Evolutionary conservation across 2,113 vertebrate genomes (phyloP), one percentile per base, ranked within the genome.

Genomic region (Ranitomeya variabilis): DNA sequence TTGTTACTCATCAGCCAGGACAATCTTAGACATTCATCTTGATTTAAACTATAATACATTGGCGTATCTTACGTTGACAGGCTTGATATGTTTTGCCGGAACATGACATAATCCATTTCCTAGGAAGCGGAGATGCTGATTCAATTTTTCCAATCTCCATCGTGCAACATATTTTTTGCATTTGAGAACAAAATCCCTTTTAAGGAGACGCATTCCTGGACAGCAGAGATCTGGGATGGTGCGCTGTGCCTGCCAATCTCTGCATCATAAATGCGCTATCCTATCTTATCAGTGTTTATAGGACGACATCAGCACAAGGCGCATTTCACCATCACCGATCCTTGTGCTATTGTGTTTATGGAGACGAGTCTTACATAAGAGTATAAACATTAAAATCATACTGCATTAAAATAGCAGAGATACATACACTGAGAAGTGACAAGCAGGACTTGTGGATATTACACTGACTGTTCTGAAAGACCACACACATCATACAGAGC

Each of bases 261-360:
- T 45, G 0, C 51, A 59, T 69, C 15, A 67, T 84, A 84, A 85
- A 73, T 31, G 8, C 57, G 6, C 26, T 45, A 57, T 52, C 19
- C 80, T 45, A 67, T 64, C 73, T 87, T 80, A 87, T 87, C 76
- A 80, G 14, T 78, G 73, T 87, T 79, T 87, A 80, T 18, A 55
- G 14, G 37, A 80, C 52, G 26, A 13, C 62, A 67, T 80, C 60
- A 54, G 59, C 51, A 19, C 13, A 0, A 6, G 52, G 77, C 19
- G 62, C 23, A 59, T 74, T 59, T 73, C n/a, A 85, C 69, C 84
- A 76, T 62, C 76, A 45, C 54, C n/a, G 57, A 57, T 71, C 77
- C 71, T 37, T 19, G n/a, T 6, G 26, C 31, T 62, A 12, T 62
- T 4, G 14, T 18, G 64, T 59, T 78, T 77, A 77, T 77, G 80